Evolutionary conservation across 2,888 invertebrate species (phyloP).

Genomic region (Anarsia innoxiella): DNA sequence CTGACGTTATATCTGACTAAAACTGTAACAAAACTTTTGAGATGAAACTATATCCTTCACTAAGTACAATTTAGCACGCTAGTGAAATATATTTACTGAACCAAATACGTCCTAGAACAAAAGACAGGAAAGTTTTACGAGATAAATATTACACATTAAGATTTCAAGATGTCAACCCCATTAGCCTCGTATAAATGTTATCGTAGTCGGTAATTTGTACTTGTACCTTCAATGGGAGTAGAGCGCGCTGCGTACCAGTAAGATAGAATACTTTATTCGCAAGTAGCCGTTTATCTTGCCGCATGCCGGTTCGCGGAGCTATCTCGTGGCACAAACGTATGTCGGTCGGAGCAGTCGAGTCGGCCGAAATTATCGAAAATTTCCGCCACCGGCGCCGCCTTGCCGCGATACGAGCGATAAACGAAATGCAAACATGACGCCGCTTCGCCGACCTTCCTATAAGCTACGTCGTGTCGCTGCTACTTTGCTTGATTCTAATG

Average conservation of each 20-base stretch:
- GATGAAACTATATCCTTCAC: constrained; percentile 21
- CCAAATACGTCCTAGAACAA: too few relatives aligned
- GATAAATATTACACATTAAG: too few relatives aligned
- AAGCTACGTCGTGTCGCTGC: neutral
- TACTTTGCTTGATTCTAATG: constrained; percentile 1
- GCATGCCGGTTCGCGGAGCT: constrained; percentile 23
- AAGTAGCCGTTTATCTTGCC: constrained; percentile 28
- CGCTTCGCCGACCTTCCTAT: constrained; percentile 17
- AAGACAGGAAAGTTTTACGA: too few relatives aligned
- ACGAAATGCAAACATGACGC: constrained; percentile 47
- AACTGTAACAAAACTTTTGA: constrained; percentile 28
- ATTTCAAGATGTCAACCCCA: too few relatives aligned
- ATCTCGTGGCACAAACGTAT: constrained; percentile 27
- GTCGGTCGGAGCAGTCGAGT: constrained; percentile 23
- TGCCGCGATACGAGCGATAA: constrained; percentile 38
- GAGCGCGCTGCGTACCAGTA: neutral
- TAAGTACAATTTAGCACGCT: constrained; percentile 13
- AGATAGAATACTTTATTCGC: constrained; percentile 9
- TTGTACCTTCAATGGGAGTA: too few relatives aligned
- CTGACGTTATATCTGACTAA: constrained; percentile 30
- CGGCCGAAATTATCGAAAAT: constrained; percentile 46
- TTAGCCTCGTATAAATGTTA: too few relatives aligned
- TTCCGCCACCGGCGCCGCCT: constrained; percentile 34
- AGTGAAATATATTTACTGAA: constrained; percentile 9
- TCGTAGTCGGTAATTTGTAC: too few relatives aligned